phyloP scores from a whole-genome alignment of 2,797 vertebrate species.

The Helarctos malayanus region DNA sequence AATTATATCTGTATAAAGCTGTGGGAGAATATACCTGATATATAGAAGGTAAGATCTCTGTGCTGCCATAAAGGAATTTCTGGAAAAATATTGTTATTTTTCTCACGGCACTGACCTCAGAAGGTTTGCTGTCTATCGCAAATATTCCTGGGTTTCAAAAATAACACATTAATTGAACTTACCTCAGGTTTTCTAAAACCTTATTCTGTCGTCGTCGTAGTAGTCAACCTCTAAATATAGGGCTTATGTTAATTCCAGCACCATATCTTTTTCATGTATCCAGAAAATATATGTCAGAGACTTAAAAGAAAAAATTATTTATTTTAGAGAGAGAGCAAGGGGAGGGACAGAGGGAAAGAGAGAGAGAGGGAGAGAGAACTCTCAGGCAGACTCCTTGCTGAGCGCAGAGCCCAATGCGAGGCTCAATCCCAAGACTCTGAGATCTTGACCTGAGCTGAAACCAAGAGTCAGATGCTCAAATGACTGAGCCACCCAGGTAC shows the following conservation, averaged over 20 bases:
- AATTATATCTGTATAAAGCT: neutral
- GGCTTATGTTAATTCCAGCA: neutral
- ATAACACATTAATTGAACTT: neutral
- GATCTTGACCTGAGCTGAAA: neutral
- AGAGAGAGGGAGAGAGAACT: neutral
- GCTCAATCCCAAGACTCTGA: neutral
- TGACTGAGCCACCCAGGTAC: neutral
- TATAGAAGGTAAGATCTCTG: neutral
- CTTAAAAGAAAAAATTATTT: too few relatives aligned
- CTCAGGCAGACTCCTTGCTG: neutral
- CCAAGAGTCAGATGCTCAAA: neutral
- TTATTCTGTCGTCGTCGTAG: neutral
- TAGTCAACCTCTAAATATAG: neutral
- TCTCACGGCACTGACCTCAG: conserved; percentile 1
- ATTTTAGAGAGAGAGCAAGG: too few relatives aligned
- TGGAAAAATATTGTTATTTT: neutral
- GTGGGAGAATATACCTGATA: neutral
- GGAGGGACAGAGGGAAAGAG: neutral
- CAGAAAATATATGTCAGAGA: neutral
- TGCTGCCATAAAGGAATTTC: neutral
- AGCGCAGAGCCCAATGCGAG: neutral
- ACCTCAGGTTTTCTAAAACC: neutral
- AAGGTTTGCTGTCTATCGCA: neutral
- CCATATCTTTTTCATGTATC: neutral
- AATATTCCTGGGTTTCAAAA: neutral